Evolutionary conservation across 2,113 vertebrate genomes (phyloP).

Genomic region (Daboia siamensis): DNA sequence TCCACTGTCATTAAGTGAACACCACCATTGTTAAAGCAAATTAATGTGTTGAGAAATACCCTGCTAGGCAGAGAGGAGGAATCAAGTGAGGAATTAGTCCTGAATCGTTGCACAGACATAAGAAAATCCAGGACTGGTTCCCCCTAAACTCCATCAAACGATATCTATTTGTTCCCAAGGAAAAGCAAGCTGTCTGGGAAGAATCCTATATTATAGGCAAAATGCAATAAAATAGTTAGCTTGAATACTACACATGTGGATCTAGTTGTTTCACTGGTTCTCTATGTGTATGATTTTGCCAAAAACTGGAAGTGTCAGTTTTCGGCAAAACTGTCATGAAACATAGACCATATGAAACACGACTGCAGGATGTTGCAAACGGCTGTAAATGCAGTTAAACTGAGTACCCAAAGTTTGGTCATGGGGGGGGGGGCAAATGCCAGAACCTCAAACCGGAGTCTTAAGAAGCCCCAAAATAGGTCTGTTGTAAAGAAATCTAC

Average conservation of each 20-base stretch:
- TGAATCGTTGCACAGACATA: neutral
- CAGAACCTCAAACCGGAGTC: neutral
- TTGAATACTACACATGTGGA: neutral
- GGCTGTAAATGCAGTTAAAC: neutral
- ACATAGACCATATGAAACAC: neutral
- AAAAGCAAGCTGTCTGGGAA: neutral
- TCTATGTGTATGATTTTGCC: neutral
- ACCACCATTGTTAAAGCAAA: neutral
- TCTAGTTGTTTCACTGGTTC: neutral
- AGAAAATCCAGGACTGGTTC: neutral
- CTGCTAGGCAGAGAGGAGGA: neutral
- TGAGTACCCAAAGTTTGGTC: neutral
- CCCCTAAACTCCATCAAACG: neutral
- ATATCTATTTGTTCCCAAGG: neutral
- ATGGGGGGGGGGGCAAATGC: neutral
- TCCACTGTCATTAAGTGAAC: neutral
- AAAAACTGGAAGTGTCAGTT: neutral
- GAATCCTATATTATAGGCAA: neutral
- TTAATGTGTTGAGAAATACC: neutral
- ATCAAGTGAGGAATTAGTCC: neutral
- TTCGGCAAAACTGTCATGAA: neutral
- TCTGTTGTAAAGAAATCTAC: neutral
- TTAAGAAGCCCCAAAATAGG: neutral
- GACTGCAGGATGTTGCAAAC: neutral
- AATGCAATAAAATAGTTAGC: neutral